Conservation (phyloP, 2,113 vertebrate genomes). For the Cercocebus atys region DNA sequence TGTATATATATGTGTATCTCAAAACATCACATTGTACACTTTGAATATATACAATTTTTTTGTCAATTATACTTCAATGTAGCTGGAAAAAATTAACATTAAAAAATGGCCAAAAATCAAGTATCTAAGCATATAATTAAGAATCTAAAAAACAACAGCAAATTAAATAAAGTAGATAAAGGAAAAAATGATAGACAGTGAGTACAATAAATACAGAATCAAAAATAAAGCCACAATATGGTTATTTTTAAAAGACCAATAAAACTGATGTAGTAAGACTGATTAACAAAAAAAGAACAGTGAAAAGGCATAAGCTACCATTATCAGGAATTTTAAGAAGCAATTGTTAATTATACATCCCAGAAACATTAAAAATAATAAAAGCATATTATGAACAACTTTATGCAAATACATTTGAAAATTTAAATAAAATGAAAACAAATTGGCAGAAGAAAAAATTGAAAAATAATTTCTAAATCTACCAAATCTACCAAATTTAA, state of each 20-base stretch:
- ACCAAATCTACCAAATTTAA: not conserved
- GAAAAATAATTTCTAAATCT: not conserved
- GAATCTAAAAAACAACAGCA: not conserved
- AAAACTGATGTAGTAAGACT: not conserved
- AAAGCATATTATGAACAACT: not conserved
- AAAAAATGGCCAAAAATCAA: not conserved
- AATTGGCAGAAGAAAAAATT: not conserved
- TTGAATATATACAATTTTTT: not conserved
- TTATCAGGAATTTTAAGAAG: not conserved
- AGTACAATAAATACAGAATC: not conserved
- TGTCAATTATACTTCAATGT: not conserved
- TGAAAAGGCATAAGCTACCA: not conserved
- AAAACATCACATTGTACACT: not conserved
- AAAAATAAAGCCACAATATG: not conserved
- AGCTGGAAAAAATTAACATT: not conserved
- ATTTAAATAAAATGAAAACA: not conserved
- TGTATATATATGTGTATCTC: not conserved
- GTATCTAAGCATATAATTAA: not conserved
- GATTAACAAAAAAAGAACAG: not conserved
- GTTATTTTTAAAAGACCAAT: not conserved
- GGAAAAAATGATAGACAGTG: not conserved
- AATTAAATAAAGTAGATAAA: not conserved
- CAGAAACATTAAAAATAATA: not conserved
- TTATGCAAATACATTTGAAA: not conserved
- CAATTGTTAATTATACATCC: not conserved